phyloP scores from a whole-genome alignment of 2,888 invertebrate species.

The Alcis repandata region DNA sequence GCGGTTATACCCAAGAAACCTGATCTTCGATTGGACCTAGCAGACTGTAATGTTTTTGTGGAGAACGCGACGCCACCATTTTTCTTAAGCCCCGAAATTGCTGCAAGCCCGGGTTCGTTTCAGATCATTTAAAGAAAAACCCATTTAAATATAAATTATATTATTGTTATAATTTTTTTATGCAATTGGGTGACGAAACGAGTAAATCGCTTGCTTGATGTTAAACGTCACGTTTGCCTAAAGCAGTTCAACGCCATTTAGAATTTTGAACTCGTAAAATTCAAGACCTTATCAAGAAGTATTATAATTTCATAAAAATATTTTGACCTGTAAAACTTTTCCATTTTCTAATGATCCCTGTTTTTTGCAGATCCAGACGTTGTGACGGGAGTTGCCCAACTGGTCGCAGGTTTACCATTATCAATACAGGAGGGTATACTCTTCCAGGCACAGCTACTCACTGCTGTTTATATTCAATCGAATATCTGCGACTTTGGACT shows the following conservation, averaged over 20 bases:
- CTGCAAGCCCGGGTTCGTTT: conserved; percentile 23
- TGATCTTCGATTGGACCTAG: conserved; percentile 25
- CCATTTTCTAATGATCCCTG: background rate
- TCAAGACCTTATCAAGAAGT: too few species aligned
- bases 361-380: conserved; percentile 26
- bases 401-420: background rate
- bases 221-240: too few species aligned
- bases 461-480: conserved; percentile 7
- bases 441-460: background rate
- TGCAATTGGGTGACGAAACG: too few species aligned
- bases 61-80: background rate
- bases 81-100: conserved; percentile 1
- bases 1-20: conserved; percentile 22
- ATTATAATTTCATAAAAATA: too few species aligned
- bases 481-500: conserved; percentile 5
- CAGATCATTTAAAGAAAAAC: too few species aligned
- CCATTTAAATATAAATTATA: too few species aligned
- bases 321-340: background rate
- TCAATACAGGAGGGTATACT: conserved; percentile 2
- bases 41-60: conserved; percentile 19
- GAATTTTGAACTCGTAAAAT: too few species aligned
- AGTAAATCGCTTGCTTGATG: too few species aligned
- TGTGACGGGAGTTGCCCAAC: background rate
- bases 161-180: too few species aligned
- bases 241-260: too few species aligned